Evolutionary conservation across 2,888 invertebrate genomes (phyloP), one percentile per base, ranked within the genome.

Genomic region (Campaea margaritaria): DNA sequence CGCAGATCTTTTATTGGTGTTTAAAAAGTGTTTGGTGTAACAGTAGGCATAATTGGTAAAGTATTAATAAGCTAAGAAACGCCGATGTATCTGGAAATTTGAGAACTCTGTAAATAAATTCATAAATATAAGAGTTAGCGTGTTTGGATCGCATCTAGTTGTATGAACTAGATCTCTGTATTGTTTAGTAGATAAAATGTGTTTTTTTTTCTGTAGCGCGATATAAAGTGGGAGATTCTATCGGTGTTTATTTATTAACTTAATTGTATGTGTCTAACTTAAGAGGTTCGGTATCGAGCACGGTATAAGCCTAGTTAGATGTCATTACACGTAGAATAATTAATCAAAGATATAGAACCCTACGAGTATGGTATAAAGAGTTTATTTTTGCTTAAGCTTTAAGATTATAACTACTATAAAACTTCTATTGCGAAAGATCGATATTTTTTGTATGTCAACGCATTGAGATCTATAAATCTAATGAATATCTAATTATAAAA

Each of bases 321-420:
- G 78, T 75, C 69, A 71, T 73, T 68, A 64, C 70, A 75, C 74
- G 70, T 82, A 76, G 75, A 71, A 68, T 76, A 67, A 38, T 47
- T 50, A 61, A 72, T 69, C 58, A 75, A 68, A 74, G 73, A 73
- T 74, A 78, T 83, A 85, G 76, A 74, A 81, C 80, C 79, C 78
- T 83, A 83, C 79, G 72, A 76, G 70, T 80, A 83, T 83, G 86
- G 5, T 74, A 79, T 73, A 82, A 86, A 90, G 88, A 91, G 82
- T 85, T 91, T 91, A 91, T 91, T 91, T 91, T 91, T 91, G 91
- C 91, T 91, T 90, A 87, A 85, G 91, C 91, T 89, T 89, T 87
- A 90, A 86, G 83, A 82, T 83, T 21, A 21, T 21, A 21, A 21
- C n/a, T n/a, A n/a, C n/a, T n/a, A 82, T 85, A 75, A 79, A 74